A percentile compares a stretch with the other conserved stretches of the same genome.
Evolutionary conservation across 2,113 vertebrate species (phyloP).

Genomic region (Phoxinus phoxinus): DNA sequence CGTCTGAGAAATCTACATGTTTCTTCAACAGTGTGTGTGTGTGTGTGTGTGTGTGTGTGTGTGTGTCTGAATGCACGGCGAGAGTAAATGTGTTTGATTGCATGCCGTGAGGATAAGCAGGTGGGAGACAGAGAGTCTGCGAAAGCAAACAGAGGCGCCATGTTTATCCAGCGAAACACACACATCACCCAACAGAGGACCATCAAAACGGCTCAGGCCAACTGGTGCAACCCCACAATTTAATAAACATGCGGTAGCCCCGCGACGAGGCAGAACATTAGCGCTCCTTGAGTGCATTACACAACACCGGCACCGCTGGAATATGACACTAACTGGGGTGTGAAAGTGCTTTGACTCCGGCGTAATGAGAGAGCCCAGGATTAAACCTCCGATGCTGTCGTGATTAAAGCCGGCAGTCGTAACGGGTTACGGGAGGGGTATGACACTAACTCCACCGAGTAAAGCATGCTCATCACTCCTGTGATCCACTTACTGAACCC

Average conservation of each 20-base stretch:
- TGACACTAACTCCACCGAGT: conserved; percentile 54
- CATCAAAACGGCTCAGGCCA: conserved; percentile 26
- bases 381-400: conserved; percentile 46
- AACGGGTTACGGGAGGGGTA: not conserved
- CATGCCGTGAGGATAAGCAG: conserved; percentile 4
- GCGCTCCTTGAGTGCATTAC: conserved; percentile 11
- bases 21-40: not conserved
- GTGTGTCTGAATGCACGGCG: not conserved
- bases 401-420: conserved; percentile 29
- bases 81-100: conserved; percentile 17
- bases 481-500: conserved; percentile 48
- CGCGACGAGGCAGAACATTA: conserved; percentile 27
- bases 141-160: conserved; percentile 19
- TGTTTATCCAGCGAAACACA: conserved; percentile 1
- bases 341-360: conserved; percentile 49
- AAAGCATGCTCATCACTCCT: conserved; percentile 46
- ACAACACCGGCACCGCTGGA: conserved; percentile 1
- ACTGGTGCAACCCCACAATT: conserved; percentile 28
- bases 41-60: not conserved
- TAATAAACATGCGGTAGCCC: conserved; percentile 10
- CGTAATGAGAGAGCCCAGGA: conserved; percentile 47
- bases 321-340: conserved; percentile 51
- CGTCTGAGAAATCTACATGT: conserved; percentile 3
- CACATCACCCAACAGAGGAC: conserved; percentile 8
- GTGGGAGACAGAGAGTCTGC: conserved; percentile 16